These are phyloP conservation scores for Sarcoramphus papa DNA, from an alignment of 2,797 vertebrate genomes.

Conservation along the genomic window DNA sequence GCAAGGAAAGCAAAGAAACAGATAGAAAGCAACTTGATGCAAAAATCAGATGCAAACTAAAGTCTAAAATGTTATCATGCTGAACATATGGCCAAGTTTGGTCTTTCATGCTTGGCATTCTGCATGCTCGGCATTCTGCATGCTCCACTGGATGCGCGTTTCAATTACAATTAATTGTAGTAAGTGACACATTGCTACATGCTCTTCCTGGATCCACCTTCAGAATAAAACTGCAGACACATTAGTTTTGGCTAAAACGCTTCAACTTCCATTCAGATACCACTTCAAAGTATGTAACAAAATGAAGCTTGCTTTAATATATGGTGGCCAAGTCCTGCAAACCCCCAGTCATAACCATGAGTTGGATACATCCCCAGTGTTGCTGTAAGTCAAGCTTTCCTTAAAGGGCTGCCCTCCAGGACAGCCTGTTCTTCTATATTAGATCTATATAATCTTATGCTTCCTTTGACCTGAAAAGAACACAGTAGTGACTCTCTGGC, in stretches of 20 bases:
- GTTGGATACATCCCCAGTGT: background rate
- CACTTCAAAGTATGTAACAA: background rate
- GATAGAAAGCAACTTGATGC: background rate
- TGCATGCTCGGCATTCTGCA: background rate
- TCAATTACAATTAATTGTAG: background rate
- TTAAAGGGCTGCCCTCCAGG: background rate
- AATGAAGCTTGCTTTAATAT: background rate
- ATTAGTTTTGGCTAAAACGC: background rate
- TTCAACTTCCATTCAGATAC: background rate
- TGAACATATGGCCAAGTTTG: background rate
- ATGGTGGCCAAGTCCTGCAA: background rate
- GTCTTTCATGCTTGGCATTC: background rate
- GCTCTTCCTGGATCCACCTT: background rate
- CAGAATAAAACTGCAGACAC: background rate
- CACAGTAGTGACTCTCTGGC: background rate
- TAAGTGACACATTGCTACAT: background rate
- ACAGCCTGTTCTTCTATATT: background rate
- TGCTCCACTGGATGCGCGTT: background rate
- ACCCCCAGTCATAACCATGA: background rate
- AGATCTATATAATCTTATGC: background rate
- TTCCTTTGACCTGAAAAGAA: background rate
- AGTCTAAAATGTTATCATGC: background rate
- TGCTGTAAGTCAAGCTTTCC: background rate
- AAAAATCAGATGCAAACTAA: background rate
- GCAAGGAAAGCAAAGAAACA: background rate